phyloP scores from a whole-genome alignment of 2,113 vertebrate genomes.

The Probosciger aterrimus region DNA sequence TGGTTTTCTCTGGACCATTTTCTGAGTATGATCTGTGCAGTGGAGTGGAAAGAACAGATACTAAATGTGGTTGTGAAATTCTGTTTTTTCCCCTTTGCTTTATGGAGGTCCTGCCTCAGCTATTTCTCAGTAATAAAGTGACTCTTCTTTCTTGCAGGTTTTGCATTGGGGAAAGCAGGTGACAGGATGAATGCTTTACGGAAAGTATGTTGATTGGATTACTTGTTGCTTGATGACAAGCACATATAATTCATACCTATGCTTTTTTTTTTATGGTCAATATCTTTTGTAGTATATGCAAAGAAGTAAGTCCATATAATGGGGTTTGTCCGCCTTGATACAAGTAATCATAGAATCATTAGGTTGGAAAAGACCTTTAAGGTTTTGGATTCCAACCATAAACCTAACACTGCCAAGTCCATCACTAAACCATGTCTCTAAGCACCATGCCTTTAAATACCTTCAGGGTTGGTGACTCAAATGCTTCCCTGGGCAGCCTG shows the following conservation, averaged over 20 bases:
- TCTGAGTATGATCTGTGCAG: not conserved
- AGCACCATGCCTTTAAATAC: not conserved
- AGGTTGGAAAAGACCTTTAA: not conserved
- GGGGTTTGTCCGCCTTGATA: not conserved
- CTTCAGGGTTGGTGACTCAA: not conserved
- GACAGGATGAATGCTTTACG: constrained; percentile 86
- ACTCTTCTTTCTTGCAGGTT: constrained; percentile 76
- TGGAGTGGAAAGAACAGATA: not conserved
- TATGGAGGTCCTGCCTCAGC: not conserved
- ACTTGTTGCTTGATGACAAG: not conserved
- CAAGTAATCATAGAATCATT: not conserved
- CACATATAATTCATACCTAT: not conserved
- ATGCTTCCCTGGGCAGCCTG: not conserved
- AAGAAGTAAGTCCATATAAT: not conserved
- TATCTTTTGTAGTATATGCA: not conserved
- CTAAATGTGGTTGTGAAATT: not conserved
- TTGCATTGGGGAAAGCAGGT: constrained; percentile 89
- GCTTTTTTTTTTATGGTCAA: not conserved
- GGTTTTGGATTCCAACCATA: not conserved
- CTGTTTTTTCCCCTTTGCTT: not conserved
- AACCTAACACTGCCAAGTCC: not conserved
- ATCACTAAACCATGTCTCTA: not conserved
- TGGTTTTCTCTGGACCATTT: not conserved
- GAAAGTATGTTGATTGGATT: constrained; percentile 77
- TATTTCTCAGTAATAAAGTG: not conserved